Evolutionary conservation across 1,140 invertebrate genomes (phyloP), one percentile per base, ranked within the genome.

Genomic region (Pseudomyrmex gracilis): DNA sequence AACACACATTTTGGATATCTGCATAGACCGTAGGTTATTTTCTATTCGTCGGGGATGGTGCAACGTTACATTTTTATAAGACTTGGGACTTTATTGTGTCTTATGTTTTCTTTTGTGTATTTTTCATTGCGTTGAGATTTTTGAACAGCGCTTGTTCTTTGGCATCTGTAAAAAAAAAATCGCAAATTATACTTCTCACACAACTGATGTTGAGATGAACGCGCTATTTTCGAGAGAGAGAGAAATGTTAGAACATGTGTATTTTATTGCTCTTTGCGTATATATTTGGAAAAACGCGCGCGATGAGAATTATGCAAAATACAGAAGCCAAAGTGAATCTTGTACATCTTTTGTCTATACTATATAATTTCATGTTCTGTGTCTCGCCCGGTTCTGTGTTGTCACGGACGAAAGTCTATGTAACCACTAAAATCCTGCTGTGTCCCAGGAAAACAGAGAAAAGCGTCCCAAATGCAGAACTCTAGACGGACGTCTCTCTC

Each of bases 401-500:
- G 53, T 49, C 47, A 78, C 22, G 12, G 22, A 70, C 64, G 20
- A 15, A 80, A 15, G 61, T 64, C 60, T 24, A 20, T 20, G 57
- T 61, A 10, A 51, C 13, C 49, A 51, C 49, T 34, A 13, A 63
- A 49, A 63, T 34, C 58, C 22, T 63, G 51, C 45, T 61, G 10
- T 47, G 20, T 70, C 24, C 47, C 47, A 43, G 10, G 53, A 34
- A 64, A 45, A 53, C n/a, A 22, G n/a, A 58, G 34, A 34, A 34
- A 55, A 51, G 34, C 17, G 53, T 53, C 2, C 51, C 22, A 34
- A 34, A 61, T 13, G 63, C 74, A 51, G 60, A 84, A 47, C n/a
- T 73, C 67, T 47, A 68, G 67, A 60, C 34, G 58, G 83, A 55
- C 22, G 43, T 84, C 58, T 70, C 22, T 84, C 58, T 70, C 22